These are phyloP conservation scores for Thamnophis elegans DNA, from an alignment of 2,797 vertebrate species.

Conservation along the genomic window DNA sequence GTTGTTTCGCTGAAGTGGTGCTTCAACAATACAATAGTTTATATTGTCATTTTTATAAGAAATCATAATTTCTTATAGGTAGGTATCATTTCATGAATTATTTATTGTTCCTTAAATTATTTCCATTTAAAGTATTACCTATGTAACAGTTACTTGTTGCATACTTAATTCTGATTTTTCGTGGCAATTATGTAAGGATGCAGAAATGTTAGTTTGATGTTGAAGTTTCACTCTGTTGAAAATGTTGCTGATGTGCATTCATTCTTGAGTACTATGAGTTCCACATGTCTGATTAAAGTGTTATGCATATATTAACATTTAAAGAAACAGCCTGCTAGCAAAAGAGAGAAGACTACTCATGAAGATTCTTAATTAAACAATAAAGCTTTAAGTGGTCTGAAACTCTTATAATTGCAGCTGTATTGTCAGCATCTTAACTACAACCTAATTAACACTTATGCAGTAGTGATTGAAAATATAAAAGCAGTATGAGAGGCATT, in stretches of 20 bases:
- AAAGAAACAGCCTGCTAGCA: conserved; percentile 64
- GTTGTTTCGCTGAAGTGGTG: neutral
- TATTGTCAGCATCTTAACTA: conserved; percentile 51
- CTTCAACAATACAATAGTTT: neutral
- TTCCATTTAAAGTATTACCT: neutral
- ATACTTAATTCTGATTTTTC: conserved; percentile 50
- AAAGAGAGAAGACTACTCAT: conserved; percentile 41
- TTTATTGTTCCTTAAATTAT: neutral
- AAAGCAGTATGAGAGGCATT: conserved; percentile 1
- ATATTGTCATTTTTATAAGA: neutral
- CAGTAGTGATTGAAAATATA: conserved; percentile 1
- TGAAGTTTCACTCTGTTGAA: conserved; percentile 53
- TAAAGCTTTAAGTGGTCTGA: conserved; percentile 43
- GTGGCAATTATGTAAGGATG: conserved; percentile 33
- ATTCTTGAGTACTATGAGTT: conserved; percentile 50
- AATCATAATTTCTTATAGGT: neutral
- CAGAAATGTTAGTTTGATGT: conserved; percentile 58
- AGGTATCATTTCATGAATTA: neutral
- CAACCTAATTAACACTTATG: conserved; percentile 26
- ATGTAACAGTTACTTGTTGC: conserved; percentile 31
- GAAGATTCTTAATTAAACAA: conserved; percentile 68
- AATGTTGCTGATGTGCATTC: conserved; percentile 43
- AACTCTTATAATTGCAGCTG: conserved; percentile 52
- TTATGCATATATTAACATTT: conserved; percentile 73
- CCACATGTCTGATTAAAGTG: conserved; percentile 50